Conservation (phyloP, 1,140 invertebrate genomes). For the Ylistrum balloti region DNA sequence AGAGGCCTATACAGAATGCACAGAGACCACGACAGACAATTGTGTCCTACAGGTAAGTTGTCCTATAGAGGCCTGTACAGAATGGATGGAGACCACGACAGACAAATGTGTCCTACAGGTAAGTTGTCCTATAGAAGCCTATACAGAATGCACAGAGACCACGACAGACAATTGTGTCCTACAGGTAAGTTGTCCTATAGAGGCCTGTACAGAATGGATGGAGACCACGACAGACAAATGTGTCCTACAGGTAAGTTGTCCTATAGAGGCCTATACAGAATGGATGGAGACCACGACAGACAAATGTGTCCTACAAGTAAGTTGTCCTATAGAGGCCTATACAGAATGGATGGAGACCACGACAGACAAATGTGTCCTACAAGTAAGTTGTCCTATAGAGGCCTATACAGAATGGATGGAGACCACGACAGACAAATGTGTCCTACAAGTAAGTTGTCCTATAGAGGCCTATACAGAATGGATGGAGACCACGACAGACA, state of each 20-base stretch:
- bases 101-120: conserved; percentile 83
- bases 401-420: no score
- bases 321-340: no score
- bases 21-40: conserved; percentile 83
- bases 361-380: no score
- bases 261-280: no score
- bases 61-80: conserved; percentile 68
- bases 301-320: background rate
- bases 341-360: no score
- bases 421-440: no score
- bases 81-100: conserved; percentile 84
- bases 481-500: no score
- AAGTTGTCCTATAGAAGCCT: background rate
- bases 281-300: no score
- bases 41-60: conserved; percentile 81
- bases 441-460: background rate
- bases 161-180: conserved; percentile 83
- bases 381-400: no score
- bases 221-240: no score
- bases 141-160: conserved; percentile 83
- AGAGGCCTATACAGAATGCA: conserved; percentile 81
- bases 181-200: conserved; percentile 71
- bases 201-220: no score
- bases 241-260: background rate
- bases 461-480: no score